Conservation (phyloP, 2,888 invertebrate species). For the Diadegma fenestrale region DNA sequence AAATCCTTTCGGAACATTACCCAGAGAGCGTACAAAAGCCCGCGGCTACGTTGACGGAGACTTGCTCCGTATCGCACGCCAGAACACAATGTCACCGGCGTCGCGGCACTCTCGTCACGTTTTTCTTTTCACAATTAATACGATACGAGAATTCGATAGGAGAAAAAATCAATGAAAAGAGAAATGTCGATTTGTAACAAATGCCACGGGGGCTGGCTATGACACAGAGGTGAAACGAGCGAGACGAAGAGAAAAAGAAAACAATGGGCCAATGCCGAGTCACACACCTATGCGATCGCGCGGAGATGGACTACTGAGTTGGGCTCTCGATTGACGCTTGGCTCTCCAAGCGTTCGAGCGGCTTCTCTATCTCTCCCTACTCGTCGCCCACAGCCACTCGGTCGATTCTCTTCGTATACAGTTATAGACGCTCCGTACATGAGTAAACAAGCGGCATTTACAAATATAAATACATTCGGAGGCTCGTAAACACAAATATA, state of each 20-base stretch:
- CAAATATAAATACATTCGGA: constrained; percentile 11
- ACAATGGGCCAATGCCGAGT: constrained; percentile 14
- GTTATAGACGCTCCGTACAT: neutral
- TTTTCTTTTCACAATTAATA: constrained; percentile 25
- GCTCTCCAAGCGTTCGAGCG: constrained; percentile 43
- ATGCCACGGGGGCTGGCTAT: constrained; percentile 8
- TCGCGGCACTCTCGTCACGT: constrained; percentile 3
- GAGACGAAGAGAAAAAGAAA: constrained; percentile 2
- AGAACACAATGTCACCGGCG: constrained; percentile 33
- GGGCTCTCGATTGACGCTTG: constrained; percentile 16
- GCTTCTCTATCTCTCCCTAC: constrained; percentile 30
- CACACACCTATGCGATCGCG: constrained; percentile 41
- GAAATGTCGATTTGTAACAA: constrained; percentile 10
- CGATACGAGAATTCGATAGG: constrained; percentile 9
- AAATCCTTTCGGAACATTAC: constrained; percentile 2
- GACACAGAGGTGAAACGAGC: constrained; percentile 10
- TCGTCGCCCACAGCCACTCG: constrained; percentile 34
- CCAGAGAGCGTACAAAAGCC: neutral
- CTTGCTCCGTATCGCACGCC: constrained; percentile 4
- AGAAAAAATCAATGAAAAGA: constrained; percentile 16
- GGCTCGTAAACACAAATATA: neutral
- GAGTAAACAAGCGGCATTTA: neutral
- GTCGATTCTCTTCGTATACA: constrained; percentile 40
- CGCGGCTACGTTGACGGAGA: constrained; percentile 3
- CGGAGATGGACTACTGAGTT: constrained; percentile 59